Base-by-base conservation (phyloP, 2,888 invertebrate species). In the Ametastegia equiseti region DNA sequence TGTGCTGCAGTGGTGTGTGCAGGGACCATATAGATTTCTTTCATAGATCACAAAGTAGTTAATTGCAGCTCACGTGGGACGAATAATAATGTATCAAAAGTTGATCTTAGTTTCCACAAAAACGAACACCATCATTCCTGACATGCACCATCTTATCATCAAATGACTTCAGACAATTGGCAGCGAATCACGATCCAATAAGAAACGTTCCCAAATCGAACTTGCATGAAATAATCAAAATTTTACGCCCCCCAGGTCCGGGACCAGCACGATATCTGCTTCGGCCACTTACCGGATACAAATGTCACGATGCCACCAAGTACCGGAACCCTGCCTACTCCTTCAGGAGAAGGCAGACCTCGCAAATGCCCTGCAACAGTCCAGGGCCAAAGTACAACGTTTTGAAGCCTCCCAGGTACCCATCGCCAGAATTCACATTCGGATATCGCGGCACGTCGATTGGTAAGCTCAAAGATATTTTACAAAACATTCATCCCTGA, bases 261-360 rank as follows among this genome's bases (percentile, higher is more conserved):
- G 95, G 95, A 0, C 95, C 95, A 23, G 86, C 87, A 47, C 93
- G 93, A 82, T 95, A 95, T 91, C 84, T 89, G 87, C 92, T 95
- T 80, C 95, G 94, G 15, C 91, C 94, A 1, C 93, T 94, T 6
- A 93, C 94, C n/a, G 95, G 95, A 1, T 94, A 92, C 89, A 88
- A 91, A 6, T 86, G 91, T 19, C 95, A 95, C 91, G 95, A 95
- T 90, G 92, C 93, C 11, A 94, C 94, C 6, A 94, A 92, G 73
- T 92, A 92, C 88, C 92, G 95, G 83, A 93, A 93, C 90, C 95
- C 95, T 4, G 94, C 94, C 88, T 95, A 92, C 90, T 93, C 95
- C 65, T 93, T 95, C 88, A 94, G 94, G 23, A 88, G 88, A 2
- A 91, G 92, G 39, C 85, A 88, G 42, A 77, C 85, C 1, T 33